Evolutionary conservation across 2,797 vertebrate genomes (phyloP), one percentile per base, ranked within the genome.

Genomic region (Kryptopterus vitreolus): DNA sequence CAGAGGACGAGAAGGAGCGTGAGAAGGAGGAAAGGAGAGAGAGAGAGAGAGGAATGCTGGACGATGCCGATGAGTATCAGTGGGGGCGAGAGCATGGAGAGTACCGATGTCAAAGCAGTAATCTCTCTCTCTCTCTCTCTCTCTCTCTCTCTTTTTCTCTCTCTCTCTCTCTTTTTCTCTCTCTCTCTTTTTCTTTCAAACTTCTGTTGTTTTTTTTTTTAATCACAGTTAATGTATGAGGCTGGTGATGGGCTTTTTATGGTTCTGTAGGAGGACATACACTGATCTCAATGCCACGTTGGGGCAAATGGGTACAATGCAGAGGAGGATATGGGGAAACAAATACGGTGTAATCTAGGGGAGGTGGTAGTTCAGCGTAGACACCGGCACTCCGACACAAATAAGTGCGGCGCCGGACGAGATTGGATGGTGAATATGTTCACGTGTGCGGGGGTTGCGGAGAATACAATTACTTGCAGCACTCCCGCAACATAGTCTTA

Each of bases 41-140:
- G 77, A 31, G 18, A 26, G 65, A 24, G 35, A n/a, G n/a, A n/a
- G n/a, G n/a, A n/a, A n/a, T n/a, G n/a, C n/a, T n/a, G n/a, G n/a
- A n/a, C n/a, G 50, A 72, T 85, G 82, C 63, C 74, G 80, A 16
- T 82, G 70, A 84, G 80, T 75, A 76, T 86, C 80, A 77, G 70
- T 74, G 63, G 59, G 76, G 38, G 77, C 59, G 72, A 62, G 69
- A 59, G 59, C 79, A 80, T n/a, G 6, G 69, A 70, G 35, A 74
- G 57, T 77, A 82, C 84, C 69, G 73, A 70, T 77, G 71, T 80
- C 73, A 69, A 69, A 66, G 65, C 84, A 86, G 79, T 85, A 87
- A 79, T 82, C 85, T 81, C 81, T 88, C 82, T 82, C 85, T 81
- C 81, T 88, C 81, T 84, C 82, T 82, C 85, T 81, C 81, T 88